phyloP scores from a whole-genome alignment of 2,113 vertebrate genomes.

The Pyxicephalus adspersus region DNA sequence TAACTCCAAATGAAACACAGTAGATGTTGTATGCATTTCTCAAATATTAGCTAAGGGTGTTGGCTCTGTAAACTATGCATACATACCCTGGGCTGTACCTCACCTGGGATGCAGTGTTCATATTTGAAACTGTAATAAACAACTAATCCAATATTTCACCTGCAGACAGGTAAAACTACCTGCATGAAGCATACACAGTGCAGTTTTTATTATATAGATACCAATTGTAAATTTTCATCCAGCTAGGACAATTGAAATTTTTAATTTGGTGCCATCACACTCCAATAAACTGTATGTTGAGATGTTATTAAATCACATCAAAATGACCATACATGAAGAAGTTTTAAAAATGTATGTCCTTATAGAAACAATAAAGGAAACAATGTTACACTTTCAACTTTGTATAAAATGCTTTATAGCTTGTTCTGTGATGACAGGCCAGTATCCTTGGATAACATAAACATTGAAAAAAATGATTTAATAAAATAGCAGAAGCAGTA shows the following conservation, averaged over 20 bases:
- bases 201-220: background rate
- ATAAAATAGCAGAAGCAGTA: too few species aligned
- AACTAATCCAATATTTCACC: background rate
- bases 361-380: too few species aligned
- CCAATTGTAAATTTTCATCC: background rate
- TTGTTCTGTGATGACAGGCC: too few species aligned
- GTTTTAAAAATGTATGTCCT: too few species aligned
- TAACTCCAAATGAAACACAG: background rate
- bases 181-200: background rate
- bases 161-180: too few species aligned
- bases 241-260: background rate
- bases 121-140: background rate
- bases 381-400: too few species aligned
- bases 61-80: background rate
- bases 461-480: too few species aligned
- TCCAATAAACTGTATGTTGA: background rate
- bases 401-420: too few species aligned
- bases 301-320: too few species aligned
- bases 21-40: background rate
- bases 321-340: too few species aligned
- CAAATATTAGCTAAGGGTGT: slow-evolving; percentile 22
- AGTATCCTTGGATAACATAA: too few species aligned
- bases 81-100: background rate
- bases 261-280: background rate
- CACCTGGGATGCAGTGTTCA: background rate